phyloP scores from a whole-genome alignment of 2,113 vertebrate species.

The Clarias magur region DNA sequence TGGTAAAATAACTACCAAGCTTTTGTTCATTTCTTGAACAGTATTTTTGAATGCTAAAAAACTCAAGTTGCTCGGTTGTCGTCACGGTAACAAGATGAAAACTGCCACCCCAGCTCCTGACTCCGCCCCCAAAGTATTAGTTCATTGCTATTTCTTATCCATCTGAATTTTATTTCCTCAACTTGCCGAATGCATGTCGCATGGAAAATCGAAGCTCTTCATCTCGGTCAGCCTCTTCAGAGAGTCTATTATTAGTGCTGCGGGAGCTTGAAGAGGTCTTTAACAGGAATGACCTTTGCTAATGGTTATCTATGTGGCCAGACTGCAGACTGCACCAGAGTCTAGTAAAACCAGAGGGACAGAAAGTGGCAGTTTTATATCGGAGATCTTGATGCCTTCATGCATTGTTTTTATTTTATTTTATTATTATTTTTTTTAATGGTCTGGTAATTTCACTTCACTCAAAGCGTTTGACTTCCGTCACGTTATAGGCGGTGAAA shows the following conservation, averaged over 20 bases:
- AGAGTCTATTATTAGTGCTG: background rate
- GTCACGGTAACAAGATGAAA: background rate
- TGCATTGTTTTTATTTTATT: background rate
- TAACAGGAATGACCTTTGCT: background rate
- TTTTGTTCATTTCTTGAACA: background rate
- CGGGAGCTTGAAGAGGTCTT: background rate
- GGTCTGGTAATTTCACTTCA: background rate
- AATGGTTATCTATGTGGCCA: background rate
- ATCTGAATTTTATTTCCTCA: background rate
- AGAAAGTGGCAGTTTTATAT: background rate
- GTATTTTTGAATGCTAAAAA: background rate
- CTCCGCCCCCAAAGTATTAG: background rate
- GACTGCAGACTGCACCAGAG: background rate
- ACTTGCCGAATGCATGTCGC: background rate
- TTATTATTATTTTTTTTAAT: background rate
- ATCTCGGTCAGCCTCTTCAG: background rate
- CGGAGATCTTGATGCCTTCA: background rate
- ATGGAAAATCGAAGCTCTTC: background rate
- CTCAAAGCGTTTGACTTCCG: background rate
- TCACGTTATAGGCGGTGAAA: too few relatives aligned
- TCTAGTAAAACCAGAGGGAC: background rate
- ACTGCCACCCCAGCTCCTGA: background rate
- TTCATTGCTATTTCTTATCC: background rate
- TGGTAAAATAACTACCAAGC: too few relatives aligned
- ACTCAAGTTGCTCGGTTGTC: background rate